Conservation (phyloP, 2,888 invertebrate species). For the Luffia ferchaultella region DNA sequence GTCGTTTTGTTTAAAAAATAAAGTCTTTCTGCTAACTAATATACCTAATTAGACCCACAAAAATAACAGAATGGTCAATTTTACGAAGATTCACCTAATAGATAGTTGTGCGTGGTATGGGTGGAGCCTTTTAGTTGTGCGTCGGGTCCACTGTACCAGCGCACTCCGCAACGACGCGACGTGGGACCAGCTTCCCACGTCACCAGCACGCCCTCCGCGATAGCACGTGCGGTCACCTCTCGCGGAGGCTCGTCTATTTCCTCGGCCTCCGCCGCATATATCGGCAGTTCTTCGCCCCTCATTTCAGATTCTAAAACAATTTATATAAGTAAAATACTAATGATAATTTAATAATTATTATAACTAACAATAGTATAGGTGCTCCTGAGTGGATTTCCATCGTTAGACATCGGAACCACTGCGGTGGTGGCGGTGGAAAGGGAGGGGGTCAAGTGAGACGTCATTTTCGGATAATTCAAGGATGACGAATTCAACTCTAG, state of each 20-base stretch:
- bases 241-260: constrained; percentile 64
- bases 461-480: too few species aligned
- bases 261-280: constrained; percentile 10
- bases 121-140: constrained; percentile 72
- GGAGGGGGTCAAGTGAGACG: too few species aligned
- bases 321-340: neutral
- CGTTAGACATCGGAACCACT: constrained; percentile 18
- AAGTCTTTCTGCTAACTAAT: too few species aligned
- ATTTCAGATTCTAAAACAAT: neutral
- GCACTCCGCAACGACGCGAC: constrained; percentile 69
- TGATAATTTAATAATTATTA: too few species aligned
- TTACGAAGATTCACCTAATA: constrained; percentile 41
- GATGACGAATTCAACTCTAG: too few species aligned
- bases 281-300: constrained; percentile 1
- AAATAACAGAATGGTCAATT: too few species aligned
- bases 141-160: constrained; percentile 72
- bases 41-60: too few species aligned
- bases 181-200: constrained; percentile 75
- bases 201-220: constrained; percentile 78
- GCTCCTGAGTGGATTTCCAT: too few species aligned
- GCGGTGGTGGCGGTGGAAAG: constrained; percentile 21
- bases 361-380: constrained; percentile 1
- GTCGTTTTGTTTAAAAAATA: too few species aligned
- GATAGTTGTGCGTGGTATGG: constrained; percentile 75
- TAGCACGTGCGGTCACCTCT: constrained; percentile 75